A percentile compares a stretch with the other conserved stretches of the same genome.
Evolutionary conservation across 2,113 vertebrate species (phyloP).

Genomic region (Mobula birostris): DNA sequence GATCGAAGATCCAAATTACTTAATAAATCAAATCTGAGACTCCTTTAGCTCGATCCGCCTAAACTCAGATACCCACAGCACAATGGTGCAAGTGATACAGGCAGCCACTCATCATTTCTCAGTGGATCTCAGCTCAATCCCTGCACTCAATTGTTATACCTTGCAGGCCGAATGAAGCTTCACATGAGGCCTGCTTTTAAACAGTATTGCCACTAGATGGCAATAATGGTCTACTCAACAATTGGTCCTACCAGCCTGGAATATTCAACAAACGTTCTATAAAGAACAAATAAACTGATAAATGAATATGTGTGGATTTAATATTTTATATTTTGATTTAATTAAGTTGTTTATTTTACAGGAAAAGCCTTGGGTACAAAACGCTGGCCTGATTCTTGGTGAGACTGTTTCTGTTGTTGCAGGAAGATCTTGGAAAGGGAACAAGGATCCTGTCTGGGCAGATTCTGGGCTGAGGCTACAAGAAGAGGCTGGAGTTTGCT

Average conservation of each 20-base stretch:
- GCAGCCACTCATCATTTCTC: too few relatives aligned
- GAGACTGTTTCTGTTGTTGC: background rate
- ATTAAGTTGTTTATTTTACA: background rate
- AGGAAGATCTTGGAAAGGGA: background rate
- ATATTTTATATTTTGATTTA: background rate
- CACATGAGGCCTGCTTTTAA: too few relatives aligned
- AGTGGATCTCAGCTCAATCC: too few relatives aligned
- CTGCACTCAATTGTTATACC: too few relatives aligned
- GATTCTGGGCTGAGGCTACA: background rate
- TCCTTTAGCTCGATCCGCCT: background rate
- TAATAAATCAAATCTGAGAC: too few relatives aligned
- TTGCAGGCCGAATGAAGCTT: too few relatives aligned
- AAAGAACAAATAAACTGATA: slow-evolving; percentile 14
- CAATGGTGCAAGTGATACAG: too few relatives aligned
- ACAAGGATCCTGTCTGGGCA: background rate
- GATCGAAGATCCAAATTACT: too few relatives aligned
- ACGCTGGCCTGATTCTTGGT: background rate
- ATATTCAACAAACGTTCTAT: background rate
- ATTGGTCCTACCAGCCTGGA: background rate
- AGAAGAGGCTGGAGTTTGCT: too few relatives aligned
- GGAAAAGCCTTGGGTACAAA: background rate
- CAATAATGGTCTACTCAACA: background rate
- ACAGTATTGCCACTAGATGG: background rate
- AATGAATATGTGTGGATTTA: background rate
- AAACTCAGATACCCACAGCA: too few relatives aligned